Base-by-base conservation (phyloP, 1,140 invertebrate genomes). In the Leptopilina clavipes region DNA sequence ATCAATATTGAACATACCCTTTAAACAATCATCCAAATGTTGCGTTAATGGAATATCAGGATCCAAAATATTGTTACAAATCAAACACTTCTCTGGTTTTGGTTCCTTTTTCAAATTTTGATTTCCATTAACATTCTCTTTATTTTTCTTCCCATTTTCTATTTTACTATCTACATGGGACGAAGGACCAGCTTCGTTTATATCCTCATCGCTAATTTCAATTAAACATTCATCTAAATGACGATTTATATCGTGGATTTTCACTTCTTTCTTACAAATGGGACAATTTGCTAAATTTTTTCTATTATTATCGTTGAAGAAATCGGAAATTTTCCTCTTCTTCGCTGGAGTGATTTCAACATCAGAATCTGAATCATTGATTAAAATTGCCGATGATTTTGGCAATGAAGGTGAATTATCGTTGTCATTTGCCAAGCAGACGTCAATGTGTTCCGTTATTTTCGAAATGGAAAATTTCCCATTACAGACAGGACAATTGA, bases 11-110 rank as follows among this genome's bases (percentile, higher is more conserved):
- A 91, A 91, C 71, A 89, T 70, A n/a, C 74, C 80, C 54, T 83
- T 79, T 48, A 93, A 85, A 81, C 94, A 94, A 74, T 92, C 91
- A 70, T 95, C 93, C 40, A 94, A 88, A 90, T 94, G 94, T 72
- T 92, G 89, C 82, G 91, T 89, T n/a, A 94, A 81, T n/a, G 85
- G 88, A 1, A 89, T 76, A 43, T 86, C 89, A 73, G 84, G 83
- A 43, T 87, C 80, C 45, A 94, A 88, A 45, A 87, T 81, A 54
- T 88, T 87, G 22, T 92, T 92, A 84, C 94, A 95, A 73, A 93
- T 92, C 22, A 94, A 92, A 88, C 94, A 95, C 22, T 81, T 81
- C 18, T 82, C 82, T 37, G 83, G 80, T 14, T 84, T 78, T 43
- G 1, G 2, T 52, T 52, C 7, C n/a, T 52, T 52, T 17, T 52